Percentiles rank a stretch among this genome's conserved stretches.
These are phyloP conservation scores for Hypsopygia costalis DNA, from an alignment of 2,888 invertebrate species.

Conservation along the genomic window DNA sequence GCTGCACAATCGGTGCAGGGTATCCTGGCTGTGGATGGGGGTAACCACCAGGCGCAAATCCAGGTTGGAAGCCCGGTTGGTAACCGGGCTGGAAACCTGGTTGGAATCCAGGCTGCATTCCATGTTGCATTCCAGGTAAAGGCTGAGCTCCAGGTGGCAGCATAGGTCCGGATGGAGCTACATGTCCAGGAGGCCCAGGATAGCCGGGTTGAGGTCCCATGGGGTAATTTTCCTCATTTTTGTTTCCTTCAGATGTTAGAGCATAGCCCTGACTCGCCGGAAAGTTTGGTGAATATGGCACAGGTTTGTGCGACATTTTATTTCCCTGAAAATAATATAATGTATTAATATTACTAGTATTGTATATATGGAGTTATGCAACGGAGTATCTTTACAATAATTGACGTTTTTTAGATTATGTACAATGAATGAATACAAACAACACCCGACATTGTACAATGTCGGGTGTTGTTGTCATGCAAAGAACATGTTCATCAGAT, in stretches of 20 bases:
- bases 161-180: constrained; percentile 30
- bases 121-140: constrained; percentile 60
- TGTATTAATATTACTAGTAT: too few species aligned
- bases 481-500: too few species aligned
- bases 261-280: constrained; percentile 64
- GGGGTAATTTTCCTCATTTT: constrained; percentile 21
- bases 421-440: too few species aligned
- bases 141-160: constrained; percentile 59
- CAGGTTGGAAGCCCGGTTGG: constrained; percentile 50
- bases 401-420: too few species aligned
- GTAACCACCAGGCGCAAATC: constrained; percentile 36
- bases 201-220: constrained; percentile 34
- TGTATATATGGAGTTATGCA: too few species aligned
- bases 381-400: too few species aligned
- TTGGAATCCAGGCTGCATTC: constrained; percentile 58
- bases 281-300: constrained; percentile 69
- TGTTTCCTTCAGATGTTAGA: constrained; percentile 47
- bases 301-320: constrained; percentile 69
- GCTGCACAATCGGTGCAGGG: constrained; percentile 49
- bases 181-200: constrained; percentile 43
- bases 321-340: constrained; percentile 22
- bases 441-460: too few species aligned
- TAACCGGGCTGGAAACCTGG: constrained; percentile 53
- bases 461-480: too few species aligned
- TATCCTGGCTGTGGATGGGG: constrained; percentile 33